Evolutionary conservation across 2,113 vertebrate species (phyloP).

Genomic region (Lophotis ruficrista): DNA sequence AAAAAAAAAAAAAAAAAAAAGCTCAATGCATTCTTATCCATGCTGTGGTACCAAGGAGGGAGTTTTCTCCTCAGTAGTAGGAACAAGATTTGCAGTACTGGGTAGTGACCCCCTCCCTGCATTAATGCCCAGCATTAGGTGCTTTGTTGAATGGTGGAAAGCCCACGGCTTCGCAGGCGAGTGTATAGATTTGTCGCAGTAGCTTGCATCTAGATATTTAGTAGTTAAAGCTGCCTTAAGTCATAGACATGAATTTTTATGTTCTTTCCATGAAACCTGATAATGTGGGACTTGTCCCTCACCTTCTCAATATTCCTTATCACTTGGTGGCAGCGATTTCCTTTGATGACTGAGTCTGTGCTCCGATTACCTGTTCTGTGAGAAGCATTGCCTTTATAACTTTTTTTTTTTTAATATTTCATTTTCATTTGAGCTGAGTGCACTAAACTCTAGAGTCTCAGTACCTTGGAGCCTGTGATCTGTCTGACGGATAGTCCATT

Average conservation of each 20-base stretch:
- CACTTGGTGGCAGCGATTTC: neutral
- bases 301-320: neutral
- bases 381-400: neutral
- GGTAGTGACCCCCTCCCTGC: neutral
- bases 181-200: neutral
- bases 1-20: neutral
- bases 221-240: neutral
- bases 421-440: neutral
- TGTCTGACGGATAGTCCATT: neutral
- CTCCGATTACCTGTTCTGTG: neutral
- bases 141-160: neutral
- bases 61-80: neutral
- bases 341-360: neutral
- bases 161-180: neutral
- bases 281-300: neutral
- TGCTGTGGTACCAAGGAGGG: neutral
- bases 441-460: neutral
- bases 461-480: rapidly evolving
- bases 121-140: neutral
- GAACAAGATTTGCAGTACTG: neutral
- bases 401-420: neutral
- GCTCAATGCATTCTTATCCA: neutral
- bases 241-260: neutral
- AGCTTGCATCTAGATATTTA: neutral
- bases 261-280: neutral